These are phyloP conservation scores for Sogatella furcifera DNA, from an alignment of 1,140 invertebrate species.

Conservation along the genomic window DNA sequence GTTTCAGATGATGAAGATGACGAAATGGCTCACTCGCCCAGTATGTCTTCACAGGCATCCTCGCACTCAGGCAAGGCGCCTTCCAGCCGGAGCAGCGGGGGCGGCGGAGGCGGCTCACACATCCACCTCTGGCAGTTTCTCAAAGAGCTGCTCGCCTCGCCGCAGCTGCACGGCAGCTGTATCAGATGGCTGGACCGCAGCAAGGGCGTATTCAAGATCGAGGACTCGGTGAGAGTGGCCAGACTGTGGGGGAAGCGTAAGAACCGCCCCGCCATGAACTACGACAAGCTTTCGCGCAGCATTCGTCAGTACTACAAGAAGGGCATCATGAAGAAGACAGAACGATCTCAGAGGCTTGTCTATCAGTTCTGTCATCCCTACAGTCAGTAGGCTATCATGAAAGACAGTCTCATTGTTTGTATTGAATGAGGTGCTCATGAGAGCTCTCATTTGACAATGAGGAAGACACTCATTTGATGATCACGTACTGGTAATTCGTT, in stretches of 20 bases:
- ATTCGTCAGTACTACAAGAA: slow-evolving; percentile 99
- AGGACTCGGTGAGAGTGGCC: slow-evolving; percentile 93
- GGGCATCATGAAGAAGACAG: slow-evolving; percentile 99
- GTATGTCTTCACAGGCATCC: slow-evolving; percentile 8
- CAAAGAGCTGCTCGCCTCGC: slow-evolving; percentile 84
- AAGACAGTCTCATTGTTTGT: too few relatives aligned
- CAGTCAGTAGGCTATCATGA: slow-evolving; percentile 52
- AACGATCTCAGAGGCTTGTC: slow-evolving; percentile 92
- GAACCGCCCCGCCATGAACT: slow-evolving; percentile 98
- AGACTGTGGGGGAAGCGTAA: slow-evolving; percentile 93
- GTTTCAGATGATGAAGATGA: slow-evolving; percentile 47
- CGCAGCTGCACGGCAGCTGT: slow-evolving; percentile 77
- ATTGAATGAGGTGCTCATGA: too few relatives aligned
- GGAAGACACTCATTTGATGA: neutral
- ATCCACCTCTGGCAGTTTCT: slow-evolving; percentile 99
- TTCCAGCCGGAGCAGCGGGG: neutral
- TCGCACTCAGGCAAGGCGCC: slow-evolving; percentile 8
- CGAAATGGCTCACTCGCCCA: slow-evolving; percentile 21
- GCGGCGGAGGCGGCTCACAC: slow-evolving; percentile 52
- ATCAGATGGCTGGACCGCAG: slow-evolving; percentile 93
- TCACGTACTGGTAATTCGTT: neutral
- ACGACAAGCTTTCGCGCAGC: slow-evolving; percentile 95
- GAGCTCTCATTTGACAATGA: neutral
- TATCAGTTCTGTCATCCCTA: slow-evolving; percentile 98
- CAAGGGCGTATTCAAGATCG: slow-evolving; percentile 97